Conservation (phyloP, 1,140 invertebrate species). For the Protaetia brevitarsis region DNA sequence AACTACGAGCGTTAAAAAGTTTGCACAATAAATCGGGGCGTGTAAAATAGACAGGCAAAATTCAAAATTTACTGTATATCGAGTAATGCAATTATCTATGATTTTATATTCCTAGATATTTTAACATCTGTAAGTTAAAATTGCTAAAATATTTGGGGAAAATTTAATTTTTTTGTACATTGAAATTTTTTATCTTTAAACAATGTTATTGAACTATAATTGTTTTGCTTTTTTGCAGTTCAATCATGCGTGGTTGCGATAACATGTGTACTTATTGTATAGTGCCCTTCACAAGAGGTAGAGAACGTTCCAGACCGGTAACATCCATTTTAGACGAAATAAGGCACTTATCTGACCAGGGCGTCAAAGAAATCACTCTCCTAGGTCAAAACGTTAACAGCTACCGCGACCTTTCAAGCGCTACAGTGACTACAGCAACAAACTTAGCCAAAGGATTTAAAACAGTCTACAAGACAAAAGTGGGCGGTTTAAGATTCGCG, state of each 20-base stretch:
- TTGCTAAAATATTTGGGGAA: neutral
- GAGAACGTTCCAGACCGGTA: slow-evolving; percentile 85
- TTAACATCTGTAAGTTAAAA: too few species aligned
- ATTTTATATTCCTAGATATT: too few species aligned
- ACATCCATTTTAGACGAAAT: slow-evolving; percentile 86
- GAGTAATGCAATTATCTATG: too few species aligned
- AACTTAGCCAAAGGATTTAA: slow-evolving; percentile 76
- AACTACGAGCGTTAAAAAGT: too few species aligned
- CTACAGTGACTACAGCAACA: slow-evolving; percentile 45
- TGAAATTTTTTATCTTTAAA: too few species aligned
- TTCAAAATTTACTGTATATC: too few species aligned
- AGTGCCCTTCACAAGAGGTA: slow-evolving; percentile 89
- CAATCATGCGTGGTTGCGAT: slow-evolving; percentile 97
- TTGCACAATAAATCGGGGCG: too few species aligned
- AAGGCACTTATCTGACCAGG: slow-evolving; percentile 69
- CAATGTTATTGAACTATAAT: slow-evolving; percentile 9
- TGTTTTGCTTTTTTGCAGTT: slow-evolving; percentile 57
- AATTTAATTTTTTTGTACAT: slow-evolving; percentile 28
- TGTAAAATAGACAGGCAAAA: too few species aligned
- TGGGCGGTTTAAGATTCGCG: slow-evolving; percentile 81
- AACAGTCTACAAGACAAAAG: slow-evolving; percentile 89
- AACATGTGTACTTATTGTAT: slow-evolving; percentile 98
- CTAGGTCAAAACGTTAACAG: slow-evolving; percentile 98
- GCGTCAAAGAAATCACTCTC: slow-evolving; percentile 81
- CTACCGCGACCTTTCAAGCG: slow-evolving; percentile 55